Evolutionary conservation across 2,888 invertebrate genomes (phyloP).

Genomic region (Chrysolina oricalcia): DNA sequence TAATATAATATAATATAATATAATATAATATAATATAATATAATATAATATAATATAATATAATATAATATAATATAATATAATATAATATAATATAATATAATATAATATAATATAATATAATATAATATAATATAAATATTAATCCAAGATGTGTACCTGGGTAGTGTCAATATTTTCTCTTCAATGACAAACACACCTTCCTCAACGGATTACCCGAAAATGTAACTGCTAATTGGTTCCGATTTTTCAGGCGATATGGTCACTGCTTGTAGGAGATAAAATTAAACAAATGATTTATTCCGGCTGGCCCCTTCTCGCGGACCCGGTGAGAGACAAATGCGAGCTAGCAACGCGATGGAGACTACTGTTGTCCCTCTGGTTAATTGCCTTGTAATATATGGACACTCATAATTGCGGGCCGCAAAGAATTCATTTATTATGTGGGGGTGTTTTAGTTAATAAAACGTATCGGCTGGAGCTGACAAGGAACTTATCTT

Average conservation of each 20-base stretch:
- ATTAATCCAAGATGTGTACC: no score
- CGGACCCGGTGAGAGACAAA: constrained; percentile 56
- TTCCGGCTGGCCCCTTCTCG: constrained; percentile 56
- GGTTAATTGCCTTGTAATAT: constrained; percentile 70
- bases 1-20: no score
- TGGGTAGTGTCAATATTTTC: no score
- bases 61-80: no score
- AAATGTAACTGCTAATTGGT: constrained; percentile 62
- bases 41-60: no score
- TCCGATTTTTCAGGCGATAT: constrained; percentile 59
- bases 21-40: no score
- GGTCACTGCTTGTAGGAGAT: constrained; percentile 62
- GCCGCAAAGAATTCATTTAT: constrained; percentile 67
- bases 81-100: no score
- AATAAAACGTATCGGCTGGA: constrained; percentile 61
- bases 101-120: no score
- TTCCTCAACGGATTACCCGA: constrained; percentile 54
- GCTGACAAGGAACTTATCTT: constrained; percentile 55
- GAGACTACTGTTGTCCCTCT: constrained; percentile 64
- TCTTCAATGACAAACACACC: not conserved
- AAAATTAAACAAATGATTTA: constrained; percentile 65
- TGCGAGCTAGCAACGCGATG: constrained; percentile 53
- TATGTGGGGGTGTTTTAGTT: constrained; percentile 63
- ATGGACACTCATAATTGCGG: constrained; percentile 68
- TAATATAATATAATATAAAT: no score